Percentiles rank a stretch among this genome's conserved stretches.
Evolutionary conservation across 2,113 vertebrate genomes (phyloP).

Genomic region (Archocentrus centrarchus): DNA sequence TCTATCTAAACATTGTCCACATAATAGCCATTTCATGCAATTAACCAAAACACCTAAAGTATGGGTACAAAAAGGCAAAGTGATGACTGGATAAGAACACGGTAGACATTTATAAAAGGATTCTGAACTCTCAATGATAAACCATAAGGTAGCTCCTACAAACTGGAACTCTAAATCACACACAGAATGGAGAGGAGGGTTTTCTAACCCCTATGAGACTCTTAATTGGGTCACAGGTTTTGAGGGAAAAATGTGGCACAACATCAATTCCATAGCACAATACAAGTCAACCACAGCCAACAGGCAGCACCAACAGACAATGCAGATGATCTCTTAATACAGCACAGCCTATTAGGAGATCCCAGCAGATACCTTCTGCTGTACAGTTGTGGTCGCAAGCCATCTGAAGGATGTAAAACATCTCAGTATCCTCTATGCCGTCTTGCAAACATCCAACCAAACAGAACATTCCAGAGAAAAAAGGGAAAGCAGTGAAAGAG

Average conservation of each 20-base stretch:
- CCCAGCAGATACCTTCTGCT: constrained; percentile 99
- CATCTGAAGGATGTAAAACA: constrained; percentile 99
- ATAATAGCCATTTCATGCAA: constrained; percentile 41
- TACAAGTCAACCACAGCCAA: constrained; percentile 51
- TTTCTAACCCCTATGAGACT: constrained; percentile 10
- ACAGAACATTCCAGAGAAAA: constrained; percentile 81
- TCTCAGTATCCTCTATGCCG: constrained; percentile 92
- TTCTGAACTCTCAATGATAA: neutral
- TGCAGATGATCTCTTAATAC: constrained; percentile 86
- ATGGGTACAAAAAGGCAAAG: constrained; percentile 2
- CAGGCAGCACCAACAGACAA: constrained; percentile 65
- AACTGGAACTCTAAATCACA: constrained; percentile 5
- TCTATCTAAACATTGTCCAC: neutral
- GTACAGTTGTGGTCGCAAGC: constrained; percentile 99
- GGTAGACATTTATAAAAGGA: neutral
- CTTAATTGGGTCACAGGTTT: constrained; percentile 42
- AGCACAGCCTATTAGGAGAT: constrained; percentile 86
- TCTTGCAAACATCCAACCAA: constrained; percentile 89
- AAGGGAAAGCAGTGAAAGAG: constrained; percentile 63
- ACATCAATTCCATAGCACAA: constrained; percentile 51
- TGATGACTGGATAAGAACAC: constrained; percentile 1
- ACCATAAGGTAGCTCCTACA: constrained; percentile 1
- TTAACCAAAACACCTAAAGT: neutral
- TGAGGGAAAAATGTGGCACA: constrained; percentile 34
- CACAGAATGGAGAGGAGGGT: neutral